Base-by-base conservation (phyloP, 2,888 invertebrate genomes). In the Craniophora ligustri region DNA sequence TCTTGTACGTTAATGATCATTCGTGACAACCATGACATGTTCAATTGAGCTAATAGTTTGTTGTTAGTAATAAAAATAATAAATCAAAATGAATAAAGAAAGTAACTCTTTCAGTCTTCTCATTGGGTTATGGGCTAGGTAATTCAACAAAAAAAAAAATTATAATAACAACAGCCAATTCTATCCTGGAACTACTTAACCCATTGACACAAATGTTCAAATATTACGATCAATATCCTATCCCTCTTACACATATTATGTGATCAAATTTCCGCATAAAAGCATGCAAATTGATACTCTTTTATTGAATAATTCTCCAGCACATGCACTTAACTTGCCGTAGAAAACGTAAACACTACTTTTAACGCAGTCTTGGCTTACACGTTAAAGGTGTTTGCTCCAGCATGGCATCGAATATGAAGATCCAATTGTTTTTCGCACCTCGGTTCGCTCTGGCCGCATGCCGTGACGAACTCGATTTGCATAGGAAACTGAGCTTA, bases 401-500 rank as follows among this genome's bases (percentile, higher is more conserved):
- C 45, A 21, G 45, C 50, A 56, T 7, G 14, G 31, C n/a, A 45
- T 68, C 48, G 51, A 31, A 41, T 68, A 72, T 61, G 69, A 65
- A 74, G 63, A 71, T 73, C 47, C 59, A 57, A 76, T 74, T 73
- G 76, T 68, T 51, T 67, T 56, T 54, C 54, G 50, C 58, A 59
- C 55, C 62, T 67, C 41, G 50, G 21, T 54, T 63, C 48, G 23
- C 13, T 31, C 6, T 41, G 61, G 41, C 36, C 56, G 72, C 67
- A 72, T 75, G 72, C 75, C 82, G 79, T 84, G 80, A 81, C 81
- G 83, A 81, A 84, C 79, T 72, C 78, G 75, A 86, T 86, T 86
- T 86, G 84, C 85, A 83, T 85, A 83, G 73, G 81, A 80, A 85
- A 84, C 81, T 77, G 71, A 78, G 76, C 68, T 79, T 76, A 76